phyloP scores from a whole-genome alignment of 2,888 invertebrate species.

The Xanthia icteritia region DNA sequence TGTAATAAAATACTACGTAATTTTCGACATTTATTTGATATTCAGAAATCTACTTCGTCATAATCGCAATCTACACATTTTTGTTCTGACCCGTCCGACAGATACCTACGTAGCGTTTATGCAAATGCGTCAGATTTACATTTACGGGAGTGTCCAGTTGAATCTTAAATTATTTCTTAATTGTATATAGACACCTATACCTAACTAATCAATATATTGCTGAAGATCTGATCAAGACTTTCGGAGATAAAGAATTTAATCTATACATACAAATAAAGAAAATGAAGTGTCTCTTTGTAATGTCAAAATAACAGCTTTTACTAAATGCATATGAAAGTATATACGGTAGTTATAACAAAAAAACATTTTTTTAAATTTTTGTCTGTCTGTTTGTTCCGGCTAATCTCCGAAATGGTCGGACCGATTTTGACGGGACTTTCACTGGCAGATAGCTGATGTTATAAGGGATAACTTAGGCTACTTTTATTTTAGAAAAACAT shows the following conservation, averaged over 20 bases:
- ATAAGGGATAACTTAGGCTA: no score
- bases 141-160: conserved; percentile 10
- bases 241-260: neutral
- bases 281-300: no score
- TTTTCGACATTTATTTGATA: conserved; percentile 52
- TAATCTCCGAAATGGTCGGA: no score
- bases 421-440: no score
- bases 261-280: no score
- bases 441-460: no score
- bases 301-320: no score
- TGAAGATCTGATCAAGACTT: neutral
- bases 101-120: conserved; percentile 29
- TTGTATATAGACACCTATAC: neutral
- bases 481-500: no score
- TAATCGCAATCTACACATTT: conserved; percentile 38
- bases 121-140: conserved; percentile 4
- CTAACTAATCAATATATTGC: neutral
- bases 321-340: no score
- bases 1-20: conserved; percentile 52
- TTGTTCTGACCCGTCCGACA: conserved; percentile 13
- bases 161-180: conserved; percentile 23
- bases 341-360: no score
- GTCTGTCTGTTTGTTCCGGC: no score
- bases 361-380: fast-evolving
- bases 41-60: conserved; percentile 24